These are phyloP conservation scores for Eulemur rufifrons DNA, from an alignment of 2,113 vertebrate species.

Conservation along the genomic window DNA sequence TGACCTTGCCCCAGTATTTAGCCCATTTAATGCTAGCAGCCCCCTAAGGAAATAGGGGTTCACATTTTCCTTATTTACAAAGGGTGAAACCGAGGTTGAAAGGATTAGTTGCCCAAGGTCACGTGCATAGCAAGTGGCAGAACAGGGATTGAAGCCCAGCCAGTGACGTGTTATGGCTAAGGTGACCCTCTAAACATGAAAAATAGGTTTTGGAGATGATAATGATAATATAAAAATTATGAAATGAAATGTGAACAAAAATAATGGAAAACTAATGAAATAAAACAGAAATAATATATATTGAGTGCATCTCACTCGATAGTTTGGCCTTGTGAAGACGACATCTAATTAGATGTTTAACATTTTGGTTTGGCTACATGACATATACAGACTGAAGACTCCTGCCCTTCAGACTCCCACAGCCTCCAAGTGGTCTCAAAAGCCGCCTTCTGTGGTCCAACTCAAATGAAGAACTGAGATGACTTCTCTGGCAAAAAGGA, in stretches of 20 bases:
- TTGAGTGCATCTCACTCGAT: background rate
- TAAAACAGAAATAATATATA: background rate
- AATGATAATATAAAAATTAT: background rate
- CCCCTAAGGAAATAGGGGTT: background rate
- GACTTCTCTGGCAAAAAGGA: too few species aligned
- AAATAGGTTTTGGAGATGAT: background rate
- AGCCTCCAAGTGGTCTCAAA: background rate
- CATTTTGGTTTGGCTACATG: background rate
- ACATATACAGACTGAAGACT: background rate
- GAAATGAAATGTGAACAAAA: background rate
- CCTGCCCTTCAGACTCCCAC: rapidly evolving
- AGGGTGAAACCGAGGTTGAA: background rate
- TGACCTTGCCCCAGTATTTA: too few species aligned
- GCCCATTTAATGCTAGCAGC: background rate
- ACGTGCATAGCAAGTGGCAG: too few species aligned
- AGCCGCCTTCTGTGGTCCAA: background rate
- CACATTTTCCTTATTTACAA: background rate
- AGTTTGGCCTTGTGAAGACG: background rate
- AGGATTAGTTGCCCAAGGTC: background rate
- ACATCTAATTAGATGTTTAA: background rate
- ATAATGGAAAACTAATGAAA: background rate
- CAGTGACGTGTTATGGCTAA: background rate
- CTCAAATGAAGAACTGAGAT: background rate
- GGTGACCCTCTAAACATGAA: background rate
- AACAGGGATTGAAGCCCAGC: background rate